A percentile compares a stretch with the other conserved stretches of the same genome.
Evolutionary conservation across 1,140 invertebrate species (phyloP).

Genomic region (Steinernema feltiae): DNA sequence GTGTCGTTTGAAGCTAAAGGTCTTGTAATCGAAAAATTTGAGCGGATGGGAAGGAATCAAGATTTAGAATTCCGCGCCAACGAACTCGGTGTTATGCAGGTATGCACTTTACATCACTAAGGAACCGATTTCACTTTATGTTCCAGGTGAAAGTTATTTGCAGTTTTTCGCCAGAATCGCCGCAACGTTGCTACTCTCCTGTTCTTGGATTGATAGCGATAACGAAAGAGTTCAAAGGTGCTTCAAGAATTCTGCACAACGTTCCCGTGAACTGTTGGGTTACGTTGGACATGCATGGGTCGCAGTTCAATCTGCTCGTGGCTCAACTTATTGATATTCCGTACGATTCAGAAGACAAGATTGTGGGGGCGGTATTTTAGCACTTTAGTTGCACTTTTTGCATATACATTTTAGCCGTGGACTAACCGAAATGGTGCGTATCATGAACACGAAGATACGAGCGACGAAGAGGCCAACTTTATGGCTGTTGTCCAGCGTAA

Average conservation of each 20-base stretch:
- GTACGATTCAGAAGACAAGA: not conserved
- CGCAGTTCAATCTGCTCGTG: not conserved
- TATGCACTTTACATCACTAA: no score
- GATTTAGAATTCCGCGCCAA: no score
- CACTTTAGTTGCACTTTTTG: not conserved
- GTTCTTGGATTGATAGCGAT: not conserved
- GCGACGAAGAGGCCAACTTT: not conserved
- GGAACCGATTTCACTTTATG: no score
- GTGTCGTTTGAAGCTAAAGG: no score
- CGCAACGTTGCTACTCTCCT: not conserved
- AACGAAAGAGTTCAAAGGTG: not conserved
- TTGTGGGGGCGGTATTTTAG: not conserved
- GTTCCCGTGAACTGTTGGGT: not conserved
- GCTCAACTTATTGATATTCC: not conserved
- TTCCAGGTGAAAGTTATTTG: no score
- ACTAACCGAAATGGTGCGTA: not conserved
- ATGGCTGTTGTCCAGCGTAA: not conserved
- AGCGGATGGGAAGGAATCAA: no score
- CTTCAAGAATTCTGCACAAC: not conserved
- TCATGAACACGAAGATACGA: not conserved
- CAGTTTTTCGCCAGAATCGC: no score
- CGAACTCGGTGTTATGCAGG: no score
- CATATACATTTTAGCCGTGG: not conserved
- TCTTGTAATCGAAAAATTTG: no score
- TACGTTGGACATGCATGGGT: not conserved